Percentiles rank a stretch among this genome's conserved stretches.
Evolutionary conservation across 2,888 invertebrate species (phyloP).

Genomic region (Ectropis crepuscularia): DNA sequence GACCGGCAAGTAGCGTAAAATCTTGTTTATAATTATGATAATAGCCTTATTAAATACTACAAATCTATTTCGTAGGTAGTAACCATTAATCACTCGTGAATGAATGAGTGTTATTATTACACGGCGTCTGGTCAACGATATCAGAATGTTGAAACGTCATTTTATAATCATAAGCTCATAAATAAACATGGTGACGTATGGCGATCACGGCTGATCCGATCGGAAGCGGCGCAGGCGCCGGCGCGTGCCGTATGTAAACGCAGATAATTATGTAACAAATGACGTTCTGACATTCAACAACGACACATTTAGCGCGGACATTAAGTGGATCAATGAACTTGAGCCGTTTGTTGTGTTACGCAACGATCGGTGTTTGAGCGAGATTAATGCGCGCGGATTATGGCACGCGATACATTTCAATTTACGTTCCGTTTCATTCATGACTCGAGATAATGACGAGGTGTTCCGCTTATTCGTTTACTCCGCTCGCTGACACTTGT

Average conservation of each 20-base stretch:
- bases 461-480: conserved; percentile 74
- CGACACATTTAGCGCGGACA: conserved; percentile 82
- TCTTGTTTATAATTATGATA: conserved; percentile 83
- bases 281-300: conserved; percentile 80
- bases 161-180: conserved; percentile 83
- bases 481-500: conserved; percentile 51
- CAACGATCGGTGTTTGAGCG: conserved; percentile 82
- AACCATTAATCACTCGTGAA: conserved; percentile 80
- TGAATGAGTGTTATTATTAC: conserved; percentile 80
- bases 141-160: conserved; percentile 80
- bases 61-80: conserved; percentile 81
- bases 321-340: conserved; percentile 85
- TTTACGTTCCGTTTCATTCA: conserved; percentile 84
- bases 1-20: conserved; percentile 74
- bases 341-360: conserved; percentile 80
- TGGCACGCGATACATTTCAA: conserved; percentile 84
- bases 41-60: conserved; percentile 77
- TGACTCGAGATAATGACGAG: conserved; percentile 78
- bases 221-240: conserved; percentile 46
- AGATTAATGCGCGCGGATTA: conserved; percentile 84
- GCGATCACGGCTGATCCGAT: conserved; percentile 57
- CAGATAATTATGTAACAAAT: conserved; percentile 76
- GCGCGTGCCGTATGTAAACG: conserved; percentile 67
- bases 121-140: conserved; percentile 78
- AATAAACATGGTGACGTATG: conserved; percentile 80